Conservation (phyloP, 2,888 invertebrate species). For the Ischnura elegans region DNA sequence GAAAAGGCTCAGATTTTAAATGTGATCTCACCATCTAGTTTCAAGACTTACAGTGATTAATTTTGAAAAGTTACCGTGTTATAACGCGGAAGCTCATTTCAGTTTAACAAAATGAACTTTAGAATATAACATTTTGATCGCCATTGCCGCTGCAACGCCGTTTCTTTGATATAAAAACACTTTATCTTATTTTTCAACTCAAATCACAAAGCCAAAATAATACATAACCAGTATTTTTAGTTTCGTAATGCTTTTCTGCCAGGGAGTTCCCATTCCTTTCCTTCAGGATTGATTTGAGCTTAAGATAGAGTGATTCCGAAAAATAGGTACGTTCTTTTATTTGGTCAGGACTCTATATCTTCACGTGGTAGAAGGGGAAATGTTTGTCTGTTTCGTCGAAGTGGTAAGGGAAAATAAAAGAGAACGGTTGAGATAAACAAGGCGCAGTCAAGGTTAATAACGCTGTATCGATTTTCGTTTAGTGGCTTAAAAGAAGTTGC, state of each 20-base stretch:
- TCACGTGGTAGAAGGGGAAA: not conserved
- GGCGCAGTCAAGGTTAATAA: slow-evolving; percentile 53
- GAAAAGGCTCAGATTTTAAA: no score
- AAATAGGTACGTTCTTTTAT: slow-evolving; percentile 3
- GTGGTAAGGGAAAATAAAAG: not conserved
- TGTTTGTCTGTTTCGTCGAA: slow-evolving; percentile 28
- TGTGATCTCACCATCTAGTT: no score
- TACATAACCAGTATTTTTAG: not conserved
- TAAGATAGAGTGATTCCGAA: not conserved
- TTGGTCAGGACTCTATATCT: not conserved
- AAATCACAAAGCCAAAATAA: not conserved
- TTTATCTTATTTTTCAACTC: not conserved
- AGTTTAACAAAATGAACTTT: no score
- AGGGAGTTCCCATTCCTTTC: not conserved
- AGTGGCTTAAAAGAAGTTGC: not conserved
- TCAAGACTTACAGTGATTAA: no score
- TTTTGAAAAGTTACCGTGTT: no score
- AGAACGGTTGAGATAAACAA: slow-evolving; percentile 18
- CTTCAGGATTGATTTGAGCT: not conserved
- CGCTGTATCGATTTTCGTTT: slow-evolving; percentile 47
- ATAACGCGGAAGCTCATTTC: no score
- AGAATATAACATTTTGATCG: no score
- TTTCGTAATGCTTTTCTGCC: not conserved
- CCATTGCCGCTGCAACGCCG: no score
- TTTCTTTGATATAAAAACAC: no score